Conservation (phyloP, 92 coral and sea anemone genomes). For the Metridium senile region DNA sequence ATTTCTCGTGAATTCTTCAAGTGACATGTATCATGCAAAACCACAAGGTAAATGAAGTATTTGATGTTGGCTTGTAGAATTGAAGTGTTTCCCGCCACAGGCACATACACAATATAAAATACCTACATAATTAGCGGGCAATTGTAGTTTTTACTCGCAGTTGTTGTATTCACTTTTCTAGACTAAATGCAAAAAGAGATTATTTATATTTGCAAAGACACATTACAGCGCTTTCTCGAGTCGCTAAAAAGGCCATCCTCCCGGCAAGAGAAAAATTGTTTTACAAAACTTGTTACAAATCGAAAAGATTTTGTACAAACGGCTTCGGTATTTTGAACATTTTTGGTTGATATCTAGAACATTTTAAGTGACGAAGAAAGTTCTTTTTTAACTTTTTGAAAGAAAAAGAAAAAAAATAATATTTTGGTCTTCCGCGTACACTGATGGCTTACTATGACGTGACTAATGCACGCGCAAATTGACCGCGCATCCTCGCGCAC, state of each 20-base stretch:
- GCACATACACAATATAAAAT: neutral
- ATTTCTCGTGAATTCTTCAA: neutral
- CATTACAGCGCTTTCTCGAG: neutral
- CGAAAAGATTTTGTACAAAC: too few relatives aligned
- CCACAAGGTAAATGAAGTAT: neutral
- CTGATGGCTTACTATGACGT: too few relatives aligned
- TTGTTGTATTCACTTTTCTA: neutral
- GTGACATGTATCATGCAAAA: neutral
- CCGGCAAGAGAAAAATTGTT: neutral
- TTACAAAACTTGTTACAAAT: too few relatives aligned
- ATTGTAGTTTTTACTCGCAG: too few relatives aligned
- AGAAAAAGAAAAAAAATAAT: too few relatives aligned
- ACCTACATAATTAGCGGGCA: neutral
- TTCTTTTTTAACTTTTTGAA: too few relatives aligned
- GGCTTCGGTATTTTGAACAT: too few relatives aligned
- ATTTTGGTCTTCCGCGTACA: too few relatives aligned
- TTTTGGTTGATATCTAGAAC: too few relatives aligned
- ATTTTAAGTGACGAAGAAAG: too few relatives aligned
- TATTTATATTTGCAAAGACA: neutral
- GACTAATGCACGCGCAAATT: too few relatives aligned
- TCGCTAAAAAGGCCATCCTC: neutral
- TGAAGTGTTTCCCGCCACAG: neutral
- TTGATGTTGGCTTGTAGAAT: neutral
- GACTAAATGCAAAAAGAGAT: neutral
- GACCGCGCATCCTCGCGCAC: too few relatives aligned